Percentiles rank a stretch among this genome's conserved stretches.
Evolutionary conservation across 2,113 vertebrate species (phyloP).

Genomic region (Emydura subglobosa): DNA sequence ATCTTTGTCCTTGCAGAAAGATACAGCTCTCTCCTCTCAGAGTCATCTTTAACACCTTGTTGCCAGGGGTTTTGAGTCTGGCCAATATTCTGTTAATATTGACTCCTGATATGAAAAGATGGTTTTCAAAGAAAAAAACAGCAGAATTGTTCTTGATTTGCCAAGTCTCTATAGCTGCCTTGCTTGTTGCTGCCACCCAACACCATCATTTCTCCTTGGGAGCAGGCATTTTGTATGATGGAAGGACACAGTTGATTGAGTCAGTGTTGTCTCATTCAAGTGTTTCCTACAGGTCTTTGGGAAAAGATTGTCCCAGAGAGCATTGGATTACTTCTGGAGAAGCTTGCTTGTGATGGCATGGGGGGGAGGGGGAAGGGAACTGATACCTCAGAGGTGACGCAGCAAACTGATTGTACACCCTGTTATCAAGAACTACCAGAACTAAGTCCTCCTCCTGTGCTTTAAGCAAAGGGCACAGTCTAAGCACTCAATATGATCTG

Average conservation of each 20-base stretch:
- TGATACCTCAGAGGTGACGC: background rate
- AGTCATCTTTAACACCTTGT: background rate
- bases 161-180: background rate
- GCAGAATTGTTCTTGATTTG: background rate
- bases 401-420: background rate
- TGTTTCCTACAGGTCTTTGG: background rate
- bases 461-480: background rate
- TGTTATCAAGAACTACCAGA: background rate
- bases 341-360: background rate
- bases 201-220: background rate
- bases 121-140: background rate
- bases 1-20: too few species aligned
- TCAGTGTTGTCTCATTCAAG: background rate
- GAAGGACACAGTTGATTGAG: background rate
- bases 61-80: background rate
- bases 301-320: background rate
- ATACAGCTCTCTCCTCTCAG: background rate
- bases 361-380: background rate
- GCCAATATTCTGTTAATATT: background rate
- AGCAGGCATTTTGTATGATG: background rate
- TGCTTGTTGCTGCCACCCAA: background rate
- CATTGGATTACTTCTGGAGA: background rate
- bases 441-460: background rate
- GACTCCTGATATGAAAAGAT: background rate
- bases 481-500: too few species aligned